Percentiles rank a stretch among this genome's conserved stretches.
These are phyloP conservation scores for Archivesica marissinica DNA, from an alignment of 1,140 invertebrate species.

Conservation along the genomic window DNA sequence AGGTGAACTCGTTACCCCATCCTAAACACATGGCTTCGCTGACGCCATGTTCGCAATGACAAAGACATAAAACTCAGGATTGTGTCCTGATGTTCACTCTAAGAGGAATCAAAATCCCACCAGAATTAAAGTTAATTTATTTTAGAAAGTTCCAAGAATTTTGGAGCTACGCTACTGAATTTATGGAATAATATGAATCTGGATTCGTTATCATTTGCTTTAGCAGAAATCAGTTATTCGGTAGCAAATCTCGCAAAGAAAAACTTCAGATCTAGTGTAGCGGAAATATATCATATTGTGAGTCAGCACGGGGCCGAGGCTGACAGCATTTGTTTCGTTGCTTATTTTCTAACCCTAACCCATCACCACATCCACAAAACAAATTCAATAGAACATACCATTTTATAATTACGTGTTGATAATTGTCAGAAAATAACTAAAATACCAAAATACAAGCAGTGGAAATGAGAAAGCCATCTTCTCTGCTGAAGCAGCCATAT, in stretches of 20 bases:
- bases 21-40: constrained; percentile 73
- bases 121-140: constrained; percentile 65
- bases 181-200: constrained; percentile 98
- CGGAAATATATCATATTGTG: constrained; percentile 92
- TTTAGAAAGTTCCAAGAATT: constrained; percentile 80
- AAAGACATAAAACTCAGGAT: constrained; percentile 71
- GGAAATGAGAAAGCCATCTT: too few species aligned
- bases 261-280: constrained; percentile 94
- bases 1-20: too few species aligned
- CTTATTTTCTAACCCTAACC: constrained; percentile 93
- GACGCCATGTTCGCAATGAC: constrained; percentile 80
- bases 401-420: too few species aligned
- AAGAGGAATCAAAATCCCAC: background rate
- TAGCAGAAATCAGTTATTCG: constrained; percentile 98
- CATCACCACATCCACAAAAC: too few species aligned
- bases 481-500: too few species aligned
- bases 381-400: too few species aligned
- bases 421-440: too few species aligned
- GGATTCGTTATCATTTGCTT: constrained; percentile 98
- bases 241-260: constrained; percentile 97
- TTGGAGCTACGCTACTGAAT: constrained; percentile 85
- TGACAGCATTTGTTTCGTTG: constrained; percentile 94
- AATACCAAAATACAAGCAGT: too few species aligned
- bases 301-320: constrained; percentile 92
- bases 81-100: constrained; percentile 71